A percentile compares a stretch with the other conserved stretches of the same genome.
Conservation (phyloP, 2,113 vertebrate species). For the Hemichromis elongatus region DNA sequence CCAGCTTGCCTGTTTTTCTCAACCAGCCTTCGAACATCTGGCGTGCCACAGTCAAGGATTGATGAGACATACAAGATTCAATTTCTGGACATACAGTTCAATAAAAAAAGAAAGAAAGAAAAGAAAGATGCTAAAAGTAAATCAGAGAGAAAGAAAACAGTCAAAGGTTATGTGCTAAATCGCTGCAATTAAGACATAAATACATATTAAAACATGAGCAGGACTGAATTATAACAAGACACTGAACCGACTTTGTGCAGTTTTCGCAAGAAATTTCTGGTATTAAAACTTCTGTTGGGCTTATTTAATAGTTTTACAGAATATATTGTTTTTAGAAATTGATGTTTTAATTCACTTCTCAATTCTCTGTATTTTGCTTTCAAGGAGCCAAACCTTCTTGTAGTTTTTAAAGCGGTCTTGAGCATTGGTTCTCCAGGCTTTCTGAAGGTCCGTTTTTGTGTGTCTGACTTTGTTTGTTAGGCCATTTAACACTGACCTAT, state of each 20-base stretch:
- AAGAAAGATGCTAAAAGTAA: background rate
- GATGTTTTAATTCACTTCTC: background rate
- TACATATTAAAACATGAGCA: background rate
- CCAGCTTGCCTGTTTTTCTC: slow-evolving; percentile 76
- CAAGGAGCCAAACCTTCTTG: background rate
- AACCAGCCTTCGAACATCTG: slow-evolving; percentile 85
- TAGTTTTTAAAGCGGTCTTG: background rate
- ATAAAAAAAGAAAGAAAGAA: background rate
- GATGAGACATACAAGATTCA: background rate
- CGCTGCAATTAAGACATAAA: background rate
- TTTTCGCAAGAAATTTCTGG: background rate
- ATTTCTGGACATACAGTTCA: background rate
- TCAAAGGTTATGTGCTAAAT: accelerated
- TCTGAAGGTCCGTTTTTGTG: background rate
- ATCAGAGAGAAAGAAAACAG: accelerated
- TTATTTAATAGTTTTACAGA: background rate
- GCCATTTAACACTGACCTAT: background rate
- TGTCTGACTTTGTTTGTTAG: background rate
- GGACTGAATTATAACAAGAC: background rate
- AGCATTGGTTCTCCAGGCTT: background rate
- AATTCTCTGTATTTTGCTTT: background rate
- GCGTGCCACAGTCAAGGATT: slow-evolving; percentile 75
- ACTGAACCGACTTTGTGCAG: background rate
- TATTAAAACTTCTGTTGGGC: background rate
- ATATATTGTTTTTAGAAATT: background rate